A percentile compares a stretch with the other conserved stretches of the same genome.
Conservation (phyloP, 2,888 invertebrate genomes). For the Drosophila infuscata region DNA sequence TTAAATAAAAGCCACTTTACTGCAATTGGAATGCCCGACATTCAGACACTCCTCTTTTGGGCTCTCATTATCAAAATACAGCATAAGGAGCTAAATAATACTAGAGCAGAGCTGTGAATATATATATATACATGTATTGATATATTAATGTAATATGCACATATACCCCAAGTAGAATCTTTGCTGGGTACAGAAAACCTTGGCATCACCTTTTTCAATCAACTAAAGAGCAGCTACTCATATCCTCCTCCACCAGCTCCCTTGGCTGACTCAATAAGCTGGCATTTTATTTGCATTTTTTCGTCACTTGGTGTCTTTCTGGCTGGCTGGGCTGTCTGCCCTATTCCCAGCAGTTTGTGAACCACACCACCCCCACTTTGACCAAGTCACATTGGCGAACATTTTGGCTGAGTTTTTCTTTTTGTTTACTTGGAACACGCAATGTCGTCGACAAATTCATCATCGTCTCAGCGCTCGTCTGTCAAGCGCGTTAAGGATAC, state of each 20-base stretch:
- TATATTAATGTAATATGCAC: neutral
- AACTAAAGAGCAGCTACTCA: slow-evolving; percentile 63
- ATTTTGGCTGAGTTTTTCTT: slow-evolving; percentile 38
- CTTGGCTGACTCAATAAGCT: slow-evolving; percentile 69
- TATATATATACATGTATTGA: neutral
- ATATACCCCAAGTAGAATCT: slow-evolving; percentile 6
- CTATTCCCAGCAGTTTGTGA: slow-evolving; percentile 41
- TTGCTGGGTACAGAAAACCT: slow-evolving; percentile 34
- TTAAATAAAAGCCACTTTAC: slow-evolving; percentile 1
- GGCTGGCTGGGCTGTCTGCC: slow-evolving; percentile 34
- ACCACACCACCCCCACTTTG: neutral
- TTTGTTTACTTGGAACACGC: slow-evolving; percentile 33
- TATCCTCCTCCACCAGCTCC: slow-evolving; percentile 11
- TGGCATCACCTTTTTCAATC: slow-evolving; percentile 74
- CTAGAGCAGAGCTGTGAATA: neutral
- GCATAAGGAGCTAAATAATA: neutral
- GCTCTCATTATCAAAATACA: neutral
- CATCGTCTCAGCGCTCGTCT: slow-evolving; percentile 80
- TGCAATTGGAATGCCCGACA: neutral
- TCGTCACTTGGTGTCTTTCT: slow-evolving; percentile 65
- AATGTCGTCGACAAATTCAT: slow-evolving; percentile 70
- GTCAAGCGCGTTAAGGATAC: slow-evolving; percentile 79
- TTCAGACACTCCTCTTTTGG: neutral
- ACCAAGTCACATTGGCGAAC: slow-evolving; percentile 20
- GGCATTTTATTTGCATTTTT: slow-evolving; percentile 80